phyloP scores from a whole-genome alignment of 2,888 invertebrate species.

The Drosophila colorata region DNA sequence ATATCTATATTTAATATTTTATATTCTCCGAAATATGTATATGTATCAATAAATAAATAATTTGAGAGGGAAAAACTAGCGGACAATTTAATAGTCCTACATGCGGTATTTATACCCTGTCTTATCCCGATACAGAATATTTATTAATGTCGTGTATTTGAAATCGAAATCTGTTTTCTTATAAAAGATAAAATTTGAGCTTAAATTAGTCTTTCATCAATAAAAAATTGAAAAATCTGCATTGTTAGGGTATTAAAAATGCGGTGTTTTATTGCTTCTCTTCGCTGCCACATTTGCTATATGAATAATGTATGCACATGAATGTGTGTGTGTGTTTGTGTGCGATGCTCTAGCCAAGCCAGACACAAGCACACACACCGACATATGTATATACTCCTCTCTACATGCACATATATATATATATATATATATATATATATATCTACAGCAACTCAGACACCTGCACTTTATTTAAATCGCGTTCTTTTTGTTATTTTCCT shows the following conservation, averaged over 20 bases:
- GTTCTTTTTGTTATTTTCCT: conserved; percentile 20
- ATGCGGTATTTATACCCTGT: too few relatives aligned
- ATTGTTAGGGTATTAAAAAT: conserved; percentile 1
- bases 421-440: background rate
- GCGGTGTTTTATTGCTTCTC: background rate
- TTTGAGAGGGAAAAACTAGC: too few relatives aligned
- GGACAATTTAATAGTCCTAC: too few relatives aligned
- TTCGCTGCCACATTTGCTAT: conserved; percentile 9
- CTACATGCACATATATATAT: background rate
- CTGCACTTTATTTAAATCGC: conserved; percentile 56
- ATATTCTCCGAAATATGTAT: too few relatives aligned
- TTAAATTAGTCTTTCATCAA: too few relatives aligned
- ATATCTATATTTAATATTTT: too few relatives aligned
- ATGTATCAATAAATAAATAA: too few relatives aligned
- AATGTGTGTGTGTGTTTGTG: background rate
- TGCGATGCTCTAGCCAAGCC: background rate
- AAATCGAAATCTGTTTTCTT: too few relatives aligned
- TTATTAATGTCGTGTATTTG: too few relatives aligned
- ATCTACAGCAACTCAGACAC: conserved; percentile 18
- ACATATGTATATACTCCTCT: background rate
- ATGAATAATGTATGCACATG: conserved; percentile 19
- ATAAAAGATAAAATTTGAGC: too few relatives aligned
- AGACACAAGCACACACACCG: background rate
- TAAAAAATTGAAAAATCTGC: too few relatives aligned
- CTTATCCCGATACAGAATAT: too few relatives aligned